Evolutionary conservation across 2,888 invertebrate species (phyloP).

Genomic region (Drosophila prolongata): DNA sequence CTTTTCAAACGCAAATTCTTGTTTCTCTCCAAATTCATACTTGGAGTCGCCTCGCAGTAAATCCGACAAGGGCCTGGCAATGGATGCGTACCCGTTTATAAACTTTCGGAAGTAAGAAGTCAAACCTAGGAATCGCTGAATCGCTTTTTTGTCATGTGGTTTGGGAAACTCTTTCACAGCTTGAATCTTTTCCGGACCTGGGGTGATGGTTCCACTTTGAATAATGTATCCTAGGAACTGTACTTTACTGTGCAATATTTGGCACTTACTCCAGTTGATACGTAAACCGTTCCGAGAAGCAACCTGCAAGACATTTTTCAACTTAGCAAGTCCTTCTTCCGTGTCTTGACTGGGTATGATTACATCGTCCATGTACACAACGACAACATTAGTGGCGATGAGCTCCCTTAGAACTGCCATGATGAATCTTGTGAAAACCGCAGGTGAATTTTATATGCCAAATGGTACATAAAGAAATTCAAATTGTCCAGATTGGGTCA

Average conservation of each 20-base stretch:
- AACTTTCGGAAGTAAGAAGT: slow-evolving; percentile 8
- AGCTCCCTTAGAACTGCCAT: too few relatives aligned
- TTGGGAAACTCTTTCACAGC: slow-evolving; percentile 2
- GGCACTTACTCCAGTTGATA: neutral
- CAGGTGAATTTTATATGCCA: neutral
- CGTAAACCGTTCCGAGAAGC: neutral
- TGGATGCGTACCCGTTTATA: slow-evolving; percentile 5
- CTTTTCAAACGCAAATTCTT: too few relatives aligned
- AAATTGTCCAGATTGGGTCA: slow-evolving; percentile 2
- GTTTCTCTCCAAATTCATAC: neutral
- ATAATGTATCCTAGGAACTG: neutral
- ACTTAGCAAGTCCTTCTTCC: neutral
- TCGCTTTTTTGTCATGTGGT: neutral
- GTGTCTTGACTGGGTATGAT: neutral
- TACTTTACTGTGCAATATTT: neutral
- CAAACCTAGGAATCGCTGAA: slow-evolving; percentile 1
- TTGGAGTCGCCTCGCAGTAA: neutral
- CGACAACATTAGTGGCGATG: slow-evolving; percentile 2
- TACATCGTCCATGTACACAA: too few relatives aligned
- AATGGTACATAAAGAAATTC: too few relatives aligned
- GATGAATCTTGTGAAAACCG: neutral
- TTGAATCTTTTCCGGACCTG: neutral
- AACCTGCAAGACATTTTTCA: neutral
- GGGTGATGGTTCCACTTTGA: neutral
- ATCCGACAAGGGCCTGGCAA: neutral